Percentiles rank a stretch among this genome's conserved stretches.
Conservation (phyloP, 2,113 vertebrate species). For the Ophthalmolycus amberensis region DNA sequence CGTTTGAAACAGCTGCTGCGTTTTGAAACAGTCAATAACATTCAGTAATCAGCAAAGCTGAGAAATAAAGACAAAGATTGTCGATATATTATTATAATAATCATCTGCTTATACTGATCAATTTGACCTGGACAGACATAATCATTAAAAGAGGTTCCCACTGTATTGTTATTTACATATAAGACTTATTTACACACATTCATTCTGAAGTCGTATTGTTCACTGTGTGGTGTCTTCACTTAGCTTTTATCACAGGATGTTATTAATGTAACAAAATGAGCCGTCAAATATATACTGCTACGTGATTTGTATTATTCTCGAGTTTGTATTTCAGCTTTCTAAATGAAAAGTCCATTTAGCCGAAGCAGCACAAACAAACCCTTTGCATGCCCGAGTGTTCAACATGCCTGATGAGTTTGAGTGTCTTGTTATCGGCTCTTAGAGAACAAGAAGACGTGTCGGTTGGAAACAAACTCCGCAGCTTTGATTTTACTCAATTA, state of each 20-base stretch:
- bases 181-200: not conserved
- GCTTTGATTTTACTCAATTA: slow-evolving; percentile 44
- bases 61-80: not conserved
- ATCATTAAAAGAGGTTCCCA: not conserved
- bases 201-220: not conserved
- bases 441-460: slow-evolving; percentile 27
- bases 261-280: not conserved
- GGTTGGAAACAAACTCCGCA: slow-evolving; percentile 23
- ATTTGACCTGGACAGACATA: not conserved
- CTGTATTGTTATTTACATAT: no score
- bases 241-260: not conserved
- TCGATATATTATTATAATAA: not conserved
- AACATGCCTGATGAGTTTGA: not conserved
- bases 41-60: not conserved
- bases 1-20: not conserved
- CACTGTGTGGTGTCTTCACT: not conserved
- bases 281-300: not conserved
- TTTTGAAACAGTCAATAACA: not conserved
- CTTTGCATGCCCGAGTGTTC: slow-evolving; percentile 8
- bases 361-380: slow-evolving; percentile 13
- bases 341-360: not conserved
- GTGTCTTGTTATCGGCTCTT: slow-evolving; percentile 29
- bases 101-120: not conserved
- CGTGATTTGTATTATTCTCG: not conserved
- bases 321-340: not conserved